Percentiles rank a stretch among this genome's conserved stretches.
Evolutionary conservation across 2,113 vertebrate species (phyloP).

Genomic region (Elephas maximus): DNA sequence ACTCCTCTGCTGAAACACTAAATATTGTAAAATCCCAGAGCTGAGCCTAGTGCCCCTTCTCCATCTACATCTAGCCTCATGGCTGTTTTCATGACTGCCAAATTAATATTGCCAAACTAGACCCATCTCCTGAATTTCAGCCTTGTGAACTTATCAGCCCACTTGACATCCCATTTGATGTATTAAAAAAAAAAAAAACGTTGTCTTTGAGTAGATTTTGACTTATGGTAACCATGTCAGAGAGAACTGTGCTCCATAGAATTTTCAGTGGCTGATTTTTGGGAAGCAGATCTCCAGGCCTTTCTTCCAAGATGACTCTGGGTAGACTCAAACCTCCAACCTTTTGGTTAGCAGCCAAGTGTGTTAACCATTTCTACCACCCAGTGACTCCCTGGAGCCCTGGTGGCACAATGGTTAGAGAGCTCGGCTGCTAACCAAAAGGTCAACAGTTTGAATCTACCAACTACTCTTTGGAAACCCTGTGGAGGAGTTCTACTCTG

Average conservation of each 20-base stretch:
- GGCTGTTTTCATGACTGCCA: slow-evolving; percentile 1
- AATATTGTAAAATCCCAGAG: neutral
- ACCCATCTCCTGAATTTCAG: neutral
- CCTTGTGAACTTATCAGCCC: neutral
- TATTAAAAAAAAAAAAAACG: neutral
- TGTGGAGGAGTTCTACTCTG: too few species aligned
- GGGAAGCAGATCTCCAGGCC: neutral
- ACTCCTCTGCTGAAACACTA: neutral
- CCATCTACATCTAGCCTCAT: neutral
- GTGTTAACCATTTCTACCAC: neutral
- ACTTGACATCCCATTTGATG: neutral
- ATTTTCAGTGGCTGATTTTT: neutral
- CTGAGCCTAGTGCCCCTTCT: neutral
- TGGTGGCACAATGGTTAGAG: too few species aligned
- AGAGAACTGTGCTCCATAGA: neutral
- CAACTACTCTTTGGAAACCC: too few species aligned
- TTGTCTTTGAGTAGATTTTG: neutral
- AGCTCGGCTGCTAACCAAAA: too few species aligned
- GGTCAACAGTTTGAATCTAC: too few species aligned
- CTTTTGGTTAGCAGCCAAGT: neutral
- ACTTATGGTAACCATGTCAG: too few species aligned
- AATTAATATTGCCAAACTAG: slow-evolving; percentile 26
- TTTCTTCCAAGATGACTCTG: neutral
- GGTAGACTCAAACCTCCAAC: neutral
- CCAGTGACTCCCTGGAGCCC: neutral